phyloP scores from a whole-genome alignment of 2,888 invertebrate species.

The Pycnomerus fuliginosus region DNA sequence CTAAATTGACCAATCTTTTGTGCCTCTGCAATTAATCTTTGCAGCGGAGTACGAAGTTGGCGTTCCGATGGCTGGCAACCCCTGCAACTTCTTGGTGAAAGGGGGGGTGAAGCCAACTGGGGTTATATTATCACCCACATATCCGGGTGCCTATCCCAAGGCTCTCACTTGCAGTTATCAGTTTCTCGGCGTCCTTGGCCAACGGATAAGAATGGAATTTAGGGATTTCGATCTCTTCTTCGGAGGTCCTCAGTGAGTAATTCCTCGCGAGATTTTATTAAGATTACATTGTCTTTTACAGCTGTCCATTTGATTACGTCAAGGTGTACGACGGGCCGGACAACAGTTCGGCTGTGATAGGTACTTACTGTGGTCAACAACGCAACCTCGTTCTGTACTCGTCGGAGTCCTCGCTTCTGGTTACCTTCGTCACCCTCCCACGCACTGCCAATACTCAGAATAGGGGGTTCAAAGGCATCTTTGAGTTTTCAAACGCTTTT shows the following conservation, averaged over 20 bases:
- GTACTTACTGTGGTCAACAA: constrained; percentile 96
- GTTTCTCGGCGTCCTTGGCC: constrained; percentile 85
- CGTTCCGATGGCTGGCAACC: constrained; percentile 78
- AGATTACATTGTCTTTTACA: constrained; percentile 47
- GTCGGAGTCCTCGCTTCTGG: constrained; percentile 85
- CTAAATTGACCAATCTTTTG: background rate
- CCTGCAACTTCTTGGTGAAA: constrained; percentile 87
- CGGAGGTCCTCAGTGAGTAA: constrained; percentile 94
- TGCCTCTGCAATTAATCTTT: constrained; percentile 25
- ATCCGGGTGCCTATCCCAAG: constrained; percentile 99
- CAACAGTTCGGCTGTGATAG: constrained; percentile 86
- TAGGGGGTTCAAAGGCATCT: constrained; percentile 97
- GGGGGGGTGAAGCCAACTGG: constrained; percentile 73
- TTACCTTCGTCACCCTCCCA: constrained; percentile 88
- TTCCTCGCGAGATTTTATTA: background rate
- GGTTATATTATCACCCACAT: constrained; percentile 92
- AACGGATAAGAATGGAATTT: constrained; percentile 93
- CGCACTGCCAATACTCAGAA: constrained; percentile 94
- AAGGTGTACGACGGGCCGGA: constrained; percentile 95
- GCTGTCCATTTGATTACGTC: constrained; percentile 98
- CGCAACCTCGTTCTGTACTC: constrained; percentile 94
- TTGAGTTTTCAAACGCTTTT: constrained; percentile 97
- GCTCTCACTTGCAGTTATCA: constrained; percentile 90
- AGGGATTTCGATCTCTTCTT: constrained; percentile 98
- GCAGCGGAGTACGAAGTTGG: constrained; percentile 92